Evolutionary conservation across 35 echinoderm and acorn worm species (phyloP), one percentile per base, ranked within the genome.

Genomic region (Diadema setosum): DNA sequence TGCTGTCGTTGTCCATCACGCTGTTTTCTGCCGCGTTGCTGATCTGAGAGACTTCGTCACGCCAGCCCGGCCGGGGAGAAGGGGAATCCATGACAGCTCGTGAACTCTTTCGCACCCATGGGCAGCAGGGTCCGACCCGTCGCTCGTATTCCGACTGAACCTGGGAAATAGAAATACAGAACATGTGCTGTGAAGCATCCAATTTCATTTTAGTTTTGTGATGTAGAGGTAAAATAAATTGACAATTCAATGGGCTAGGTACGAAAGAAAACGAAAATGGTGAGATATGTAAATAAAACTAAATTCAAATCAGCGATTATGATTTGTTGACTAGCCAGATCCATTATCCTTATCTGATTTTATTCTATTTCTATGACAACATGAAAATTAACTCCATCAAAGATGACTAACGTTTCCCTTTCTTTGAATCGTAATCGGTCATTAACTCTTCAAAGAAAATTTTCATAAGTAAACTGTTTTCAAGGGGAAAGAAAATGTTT

Each of bases 11-110:
- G 76, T 90, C 87, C 57, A 56, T 58, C 12, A 58, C 37, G 26
- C 75, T 90, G 23, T 55, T 56, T 56, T 90, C 87, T 0, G 52
- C 75, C 30, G 65, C 65, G 39, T 90, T 80, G 32, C 87, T 90
- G 35, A 90, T 58, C 36, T 90, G 87, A 15, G 75, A 82, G 49
- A 90, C 70, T n/a, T 90, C 87, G 56, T 90, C 87, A 14, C 87
- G 75, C 87, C 87, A 90, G 74, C 87, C 87, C 33, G 87, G 87
- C 12, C 87, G 75, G 9, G 86, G 86, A 1, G 86, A 88, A 26
- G 87, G 87, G 14, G 87, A 90, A 58, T 90, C 87, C 39, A 58
- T 46, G 0, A 90, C 87, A 34, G 87, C 87, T 24, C 75, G 55
- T 33, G 50, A 43, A 25, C 73, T 90, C 49, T 90, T 90, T 1